These are phyloP conservation scores for Protonemura montana DNA, from an alignment of 2,888 invertebrate genomes.

Conservation along the genomic window DNA sequence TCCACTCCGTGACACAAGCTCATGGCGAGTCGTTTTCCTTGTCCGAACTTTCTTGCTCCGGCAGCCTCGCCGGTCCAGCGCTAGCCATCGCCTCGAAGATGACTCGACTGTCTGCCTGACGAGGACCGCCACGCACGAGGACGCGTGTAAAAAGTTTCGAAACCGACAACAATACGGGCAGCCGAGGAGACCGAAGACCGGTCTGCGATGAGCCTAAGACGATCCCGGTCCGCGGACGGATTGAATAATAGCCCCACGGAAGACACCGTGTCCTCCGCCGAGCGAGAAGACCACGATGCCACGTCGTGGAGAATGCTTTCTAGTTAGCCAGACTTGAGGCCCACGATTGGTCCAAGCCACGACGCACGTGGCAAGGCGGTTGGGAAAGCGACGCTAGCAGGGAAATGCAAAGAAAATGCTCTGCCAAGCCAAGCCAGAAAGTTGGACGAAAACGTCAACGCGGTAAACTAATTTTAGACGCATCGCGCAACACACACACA, in stretches of 20 bases:
- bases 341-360: neutral
- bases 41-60: neutral
- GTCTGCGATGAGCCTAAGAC: neutral
- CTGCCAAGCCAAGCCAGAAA: neutral
- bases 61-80: neutral
- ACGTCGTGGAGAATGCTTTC: neutral
- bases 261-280: neutral
- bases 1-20: neutral
- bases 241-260: neutral
- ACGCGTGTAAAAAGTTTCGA: neutral
- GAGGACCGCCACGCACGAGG: neutral
- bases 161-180: neutral
- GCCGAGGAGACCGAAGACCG: neutral
- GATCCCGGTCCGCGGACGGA: neutral
- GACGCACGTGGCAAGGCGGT: neutral
- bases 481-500: neutral
- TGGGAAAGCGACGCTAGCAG: neutral
- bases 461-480: neutral
- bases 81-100: neutral
- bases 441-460: neutral
- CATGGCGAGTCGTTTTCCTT: no score
- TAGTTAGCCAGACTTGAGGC: neutral
- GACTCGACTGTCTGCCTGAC: neutral
- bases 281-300: neutral
- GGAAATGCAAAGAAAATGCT: neutral